Percentiles rank a stretch among this genome's conserved stretches.
Conservation (phyloP, 2,113 vertebrate genomes). For the Eretmochelys imbricata region DNA sequence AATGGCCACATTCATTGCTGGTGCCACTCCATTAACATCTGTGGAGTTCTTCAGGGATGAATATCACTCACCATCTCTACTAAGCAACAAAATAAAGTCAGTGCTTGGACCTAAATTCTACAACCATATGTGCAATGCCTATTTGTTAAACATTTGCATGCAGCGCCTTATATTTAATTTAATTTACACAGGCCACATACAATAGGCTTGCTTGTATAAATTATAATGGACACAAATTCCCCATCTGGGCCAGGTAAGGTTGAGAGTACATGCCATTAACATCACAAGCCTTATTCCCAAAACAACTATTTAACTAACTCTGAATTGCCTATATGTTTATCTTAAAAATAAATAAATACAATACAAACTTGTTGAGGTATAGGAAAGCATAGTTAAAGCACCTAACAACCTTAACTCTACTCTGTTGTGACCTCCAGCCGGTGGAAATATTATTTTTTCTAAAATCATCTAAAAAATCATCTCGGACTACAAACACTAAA, state of each 20-base stretch:
- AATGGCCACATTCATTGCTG: neutral
- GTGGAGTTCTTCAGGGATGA: too few relatives aligned
- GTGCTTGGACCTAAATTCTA: neutral
- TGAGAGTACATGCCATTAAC: too few relatives aligned
- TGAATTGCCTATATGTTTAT: neutral
- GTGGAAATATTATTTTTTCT: neutral
- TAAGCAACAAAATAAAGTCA: neutral
- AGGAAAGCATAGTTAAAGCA: neutral
- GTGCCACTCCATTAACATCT: neutral
- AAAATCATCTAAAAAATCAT: neutral
- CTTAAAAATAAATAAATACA: neutral
- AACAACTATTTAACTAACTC: too few relatives aligned
- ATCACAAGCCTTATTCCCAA: too few relatives aligned
- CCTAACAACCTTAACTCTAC: neutral
- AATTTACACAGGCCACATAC: too few relatives aligned
- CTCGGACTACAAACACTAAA: neutral
- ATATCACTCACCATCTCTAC: neutral
- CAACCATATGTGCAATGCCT: neutral
- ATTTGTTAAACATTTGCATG: neutral
- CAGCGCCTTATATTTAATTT: too few relatives aligned
- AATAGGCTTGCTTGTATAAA: too few relatives aligned
- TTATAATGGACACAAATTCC: too few relatives aligned
- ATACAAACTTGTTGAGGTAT: rapidly evolving
- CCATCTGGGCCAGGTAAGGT: too few relatives aligned
- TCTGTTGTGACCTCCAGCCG: neutral